Evolutionary conservation across 2,888 invertebrate species (phyloP), one percentile per base, ranked within the genome.

Genomic region (Pristionchus japonicus): DNA sequence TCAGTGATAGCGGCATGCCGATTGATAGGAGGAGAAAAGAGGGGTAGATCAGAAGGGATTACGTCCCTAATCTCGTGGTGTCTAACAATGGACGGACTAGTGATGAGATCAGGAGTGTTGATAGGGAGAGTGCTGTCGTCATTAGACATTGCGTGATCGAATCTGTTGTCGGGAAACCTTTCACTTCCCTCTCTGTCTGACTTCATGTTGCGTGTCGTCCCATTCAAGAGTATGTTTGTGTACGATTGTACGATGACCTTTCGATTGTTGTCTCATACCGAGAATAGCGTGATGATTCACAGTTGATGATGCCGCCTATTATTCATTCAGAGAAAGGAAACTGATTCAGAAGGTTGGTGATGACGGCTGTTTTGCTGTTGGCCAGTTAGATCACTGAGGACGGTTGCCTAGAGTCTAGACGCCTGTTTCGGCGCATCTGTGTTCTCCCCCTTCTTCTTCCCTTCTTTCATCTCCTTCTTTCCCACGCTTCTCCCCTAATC

Each of bases 401-500:
- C 43, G 7, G 74, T 13, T 1, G 20, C 20, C 74, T 74, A 40
- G 23, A 74, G 74, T 74, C 74, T 74, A 74, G 74, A 74, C 80
- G 77, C 17, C 11, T 80, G n/a, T 43, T n/a, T 80, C 77, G 3
- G n/a, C n/a, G 17, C 47, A 9, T 43, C n/a, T 40, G 23, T n/a
- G 20, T n/a, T 74, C 47, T n/a, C 80, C 37, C n/a, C 31, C 80
- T 40, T 80, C 31, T 11, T 17, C 49, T 77, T 47, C 27, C n/a
- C 13, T 49, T 49, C 23, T 49, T 31, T 49, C 49, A 23, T 23
- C 80, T 40, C 49, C 17, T 74, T 40, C 40, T 37, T 74, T 40
- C 40, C 74, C 37, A 40, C 74, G 40, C 40, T 74, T 80, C 80
- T 80, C 74, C 74, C 20, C 80, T 49, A 80, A 49, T 49, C 31